These are phyloP conservation scores for Sebastes itinus DNA, from an alignment of 2,797 vertebrate species.

Conservation along the genomic window DNA sequence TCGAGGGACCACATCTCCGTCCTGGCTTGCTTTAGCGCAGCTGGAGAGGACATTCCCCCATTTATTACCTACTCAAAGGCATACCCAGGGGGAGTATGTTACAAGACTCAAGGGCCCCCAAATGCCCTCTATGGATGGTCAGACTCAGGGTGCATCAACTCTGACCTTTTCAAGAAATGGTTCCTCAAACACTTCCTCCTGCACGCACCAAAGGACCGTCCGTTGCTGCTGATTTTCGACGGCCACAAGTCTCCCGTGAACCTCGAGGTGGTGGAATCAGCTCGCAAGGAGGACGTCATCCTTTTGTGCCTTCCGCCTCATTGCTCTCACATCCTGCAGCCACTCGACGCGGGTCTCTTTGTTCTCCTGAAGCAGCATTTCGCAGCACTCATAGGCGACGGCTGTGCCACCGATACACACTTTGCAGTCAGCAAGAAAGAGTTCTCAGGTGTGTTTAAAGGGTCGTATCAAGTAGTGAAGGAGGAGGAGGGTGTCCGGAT, in stretches of 20 bases:
- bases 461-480: conserved; percentile 57
- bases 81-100: conserved; percentile 74
- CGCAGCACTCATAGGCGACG: conserved; percentile 32
- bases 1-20: conserved; percentile 71
- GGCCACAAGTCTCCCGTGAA: conserved; percentile 72
- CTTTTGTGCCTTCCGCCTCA: conserved; percentile 74
- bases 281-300: conserved; percentile 67
- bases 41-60: conserved; percentile 69
- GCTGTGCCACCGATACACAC: conserved; percentile 37
- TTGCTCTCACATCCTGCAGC: conserved; percentile 75
- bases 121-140: conserved; percentile 75
- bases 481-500: conserved; percentile 66
- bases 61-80: conserved; percentile 77
- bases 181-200: conserved; percentile 76
- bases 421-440: conserved; percentile 76
- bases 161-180: conserved; percentile 79
- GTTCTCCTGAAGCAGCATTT: conserved; percentile 67
- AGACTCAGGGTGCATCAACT: conserved; percentile 64
- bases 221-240: conserved; percentile 70
- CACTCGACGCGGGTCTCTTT: conserved; percentile 64
- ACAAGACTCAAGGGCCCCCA: conserved; percentile 74
- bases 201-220: conserved; percentile 61
- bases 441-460: conserved; percentile 71
- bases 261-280: conserved; percentile 74
- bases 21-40: conserved; percentile 71